A percentile compares a stretch with the other conserved stretches of the same genome.
phyloP scores from a whole-genome alignment of 2,797 vertebrate genomes.

The Poeciliopsis gracilis region DNA sequence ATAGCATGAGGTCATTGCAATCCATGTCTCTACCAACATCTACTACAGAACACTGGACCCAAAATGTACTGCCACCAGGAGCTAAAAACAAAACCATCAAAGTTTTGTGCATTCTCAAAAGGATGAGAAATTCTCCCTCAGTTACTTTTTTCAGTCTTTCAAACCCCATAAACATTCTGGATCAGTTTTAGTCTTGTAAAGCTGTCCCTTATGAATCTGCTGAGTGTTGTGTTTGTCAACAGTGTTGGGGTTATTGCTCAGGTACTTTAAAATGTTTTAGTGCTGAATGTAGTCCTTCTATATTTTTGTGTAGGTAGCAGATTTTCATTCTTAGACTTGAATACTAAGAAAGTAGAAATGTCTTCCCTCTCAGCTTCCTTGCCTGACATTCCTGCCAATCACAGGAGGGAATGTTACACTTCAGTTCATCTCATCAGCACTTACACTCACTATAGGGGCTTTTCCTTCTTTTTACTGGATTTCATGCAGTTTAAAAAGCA shows the following conservation, averaged over 20 bases:
- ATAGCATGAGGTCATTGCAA: not conserved
- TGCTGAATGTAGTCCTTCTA: not conserved
- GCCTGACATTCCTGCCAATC: not conserved
- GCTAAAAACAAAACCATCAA: not conserved
- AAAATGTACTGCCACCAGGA: not conserved
- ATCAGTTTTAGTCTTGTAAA: not conserved
- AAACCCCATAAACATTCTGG: not conserved
- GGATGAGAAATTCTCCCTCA: not conserved
- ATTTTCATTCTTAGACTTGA: not conserved
- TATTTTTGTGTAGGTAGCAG: conserved; percentile 3
- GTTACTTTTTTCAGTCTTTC: not conserved
- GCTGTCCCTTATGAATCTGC: not conserved
- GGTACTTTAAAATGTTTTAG: not conserved
- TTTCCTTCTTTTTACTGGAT: not conserved
- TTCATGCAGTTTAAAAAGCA: not conserved
- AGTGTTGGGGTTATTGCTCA: not conserved
- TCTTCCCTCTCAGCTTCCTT: not conserved
- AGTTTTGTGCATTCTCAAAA: not conserved
- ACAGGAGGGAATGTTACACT: not conserved
- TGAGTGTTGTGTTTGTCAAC: not conserved
- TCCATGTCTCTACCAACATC: not conserved
- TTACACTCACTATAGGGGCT: not conserved
- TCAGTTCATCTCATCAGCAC: not conserved
- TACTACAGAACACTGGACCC: not conserved
- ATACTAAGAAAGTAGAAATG: not conserved